Evolutionary conservation across 2,113 vertebrate species (phyloP), one percentile per base, ranked within the genome.

Genomic region (Corydoras maculifer): DNA sequence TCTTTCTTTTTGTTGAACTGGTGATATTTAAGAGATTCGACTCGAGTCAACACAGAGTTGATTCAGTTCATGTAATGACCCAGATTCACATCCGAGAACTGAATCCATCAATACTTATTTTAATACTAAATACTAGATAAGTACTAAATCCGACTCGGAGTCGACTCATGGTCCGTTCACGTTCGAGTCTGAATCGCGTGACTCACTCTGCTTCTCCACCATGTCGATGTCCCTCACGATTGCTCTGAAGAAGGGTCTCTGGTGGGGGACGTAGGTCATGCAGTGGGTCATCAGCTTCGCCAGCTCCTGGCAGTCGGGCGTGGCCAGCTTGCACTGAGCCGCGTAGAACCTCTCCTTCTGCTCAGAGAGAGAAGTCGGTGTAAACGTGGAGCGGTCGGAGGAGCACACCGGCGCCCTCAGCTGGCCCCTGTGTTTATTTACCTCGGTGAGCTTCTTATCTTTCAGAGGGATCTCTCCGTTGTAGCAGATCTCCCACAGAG

Each of bases 401-500:
- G 49, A 51, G 11, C 49, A 51, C 53, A 55, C 4, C 53, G 11
- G 11, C 12, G 11, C 8, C 12, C 14, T 7, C 7, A 1, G 1
- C 14, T 13, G 14, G 8, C 53, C 9, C 14, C 5, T 57, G 51
- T 57, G 54, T 57, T 13, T 63, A 48, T 60, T 69, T 87, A 98
- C 97, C 93, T 99, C 96, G n/a, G 93, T 92, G 8, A 97, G 87
- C 0, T 92, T 98, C 89, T 95, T 97, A 61, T 99, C 95, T 79
- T 97, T 95, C n/a, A 99, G 90, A 0, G 97, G 97, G 2, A 90
- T 88, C 74, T 97, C 96, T 77, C 97, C 97, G 6, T 98, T 93
- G 4, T 97, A 98, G 82, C 95, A 99, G 82, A 99, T 99, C 78
- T 99, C 96, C 97, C 96, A 99, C 82, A 99, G 93, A 0, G 97